Conservation (phyloP, 2,888 invertebrate species). For the Xanthorhoe designata region DNA sequence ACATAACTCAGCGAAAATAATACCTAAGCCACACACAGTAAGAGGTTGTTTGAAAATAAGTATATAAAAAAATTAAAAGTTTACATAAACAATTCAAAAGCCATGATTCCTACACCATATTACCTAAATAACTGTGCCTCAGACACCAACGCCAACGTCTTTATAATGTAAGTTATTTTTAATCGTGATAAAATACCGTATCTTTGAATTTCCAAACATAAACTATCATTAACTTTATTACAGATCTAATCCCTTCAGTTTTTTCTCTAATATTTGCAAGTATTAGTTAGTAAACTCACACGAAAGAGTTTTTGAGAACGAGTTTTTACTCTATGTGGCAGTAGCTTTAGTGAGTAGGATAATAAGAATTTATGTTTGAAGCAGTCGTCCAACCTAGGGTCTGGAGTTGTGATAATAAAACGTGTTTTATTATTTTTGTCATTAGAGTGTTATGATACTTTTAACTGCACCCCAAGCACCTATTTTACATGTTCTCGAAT, state of each 20-base stretch:
- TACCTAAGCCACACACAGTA: slow-evolving; percentile 4
- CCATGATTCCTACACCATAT: not conserved
- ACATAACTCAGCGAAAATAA: slow-evolving; percentile 31
- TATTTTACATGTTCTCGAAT: not conserved
- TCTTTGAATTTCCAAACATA: no score
- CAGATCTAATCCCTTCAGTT: no score
- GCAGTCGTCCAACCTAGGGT: slow-evolving; percentile 32
- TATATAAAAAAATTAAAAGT: no score
- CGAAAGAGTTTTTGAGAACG: no score
- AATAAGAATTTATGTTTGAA: slow-evolving; percentile 40
- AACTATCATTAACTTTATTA: no score
- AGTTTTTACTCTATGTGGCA: not conserved
- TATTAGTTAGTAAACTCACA: no score
- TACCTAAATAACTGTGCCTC: no score
- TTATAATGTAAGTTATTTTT: no score
- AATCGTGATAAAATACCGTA: no score
- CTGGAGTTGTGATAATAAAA: slow-evolving; percentile 42
- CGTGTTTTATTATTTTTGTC: slow-evolving; percentile 39
- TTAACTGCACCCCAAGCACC: slow-evolving; percentile 16
- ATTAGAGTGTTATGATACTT: slow-evolving; percentile 40
- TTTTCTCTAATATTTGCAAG: no score
- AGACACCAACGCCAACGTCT: no score
- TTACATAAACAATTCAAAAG: no score
- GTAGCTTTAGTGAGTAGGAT: slow-evolving; percentile 22
- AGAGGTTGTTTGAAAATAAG: not conserved